Percentiles rank a stretch among this genome's conserved stretches.
Evolutionary conservation across 2,113 vertebrate genomes (phyloP).

Genomic region (Macrotus californicus): DNA sequence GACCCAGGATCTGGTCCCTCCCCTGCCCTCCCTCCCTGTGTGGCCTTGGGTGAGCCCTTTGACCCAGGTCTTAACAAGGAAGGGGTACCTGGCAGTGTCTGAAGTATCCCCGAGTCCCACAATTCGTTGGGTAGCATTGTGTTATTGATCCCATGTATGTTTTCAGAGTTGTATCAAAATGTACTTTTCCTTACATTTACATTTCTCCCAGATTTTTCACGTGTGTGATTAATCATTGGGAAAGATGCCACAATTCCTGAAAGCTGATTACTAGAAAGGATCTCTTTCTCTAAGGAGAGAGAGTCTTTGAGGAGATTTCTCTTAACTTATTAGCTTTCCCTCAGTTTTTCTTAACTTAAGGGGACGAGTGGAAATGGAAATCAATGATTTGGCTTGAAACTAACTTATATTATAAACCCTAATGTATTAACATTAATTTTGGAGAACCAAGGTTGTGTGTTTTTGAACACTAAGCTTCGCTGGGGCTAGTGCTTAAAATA

Average conservation of each 20-base stretch:
- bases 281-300: constrained; percentile 5
- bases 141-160: background rate
- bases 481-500: background rate
- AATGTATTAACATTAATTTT: background rate
- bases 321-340: constrained; percentile 37
- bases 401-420: background rate
- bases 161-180: constrained; percentile 42
- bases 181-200: constrained; percentile 53
- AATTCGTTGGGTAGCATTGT: background rate
- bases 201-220: constrained; percentile 42
- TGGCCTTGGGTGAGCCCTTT: background rate
- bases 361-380: background rate
- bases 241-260: constrained; percentile 5
- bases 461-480: background rate
- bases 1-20: background rate
- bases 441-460: background rate
- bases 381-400: background rate
- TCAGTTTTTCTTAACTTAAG: constrained; percentile 40
- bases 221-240: constrained; percentile 36
- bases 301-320: background rate
- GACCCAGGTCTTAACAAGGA: background rate
- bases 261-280: constrained; percentile 39
- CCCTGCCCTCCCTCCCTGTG: background rate
- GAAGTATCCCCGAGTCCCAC: background rate
- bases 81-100: background rate